Conservation (phyloP, 2,113 vertebrate genomes). For the Chinchilla lanigera region DNA sequence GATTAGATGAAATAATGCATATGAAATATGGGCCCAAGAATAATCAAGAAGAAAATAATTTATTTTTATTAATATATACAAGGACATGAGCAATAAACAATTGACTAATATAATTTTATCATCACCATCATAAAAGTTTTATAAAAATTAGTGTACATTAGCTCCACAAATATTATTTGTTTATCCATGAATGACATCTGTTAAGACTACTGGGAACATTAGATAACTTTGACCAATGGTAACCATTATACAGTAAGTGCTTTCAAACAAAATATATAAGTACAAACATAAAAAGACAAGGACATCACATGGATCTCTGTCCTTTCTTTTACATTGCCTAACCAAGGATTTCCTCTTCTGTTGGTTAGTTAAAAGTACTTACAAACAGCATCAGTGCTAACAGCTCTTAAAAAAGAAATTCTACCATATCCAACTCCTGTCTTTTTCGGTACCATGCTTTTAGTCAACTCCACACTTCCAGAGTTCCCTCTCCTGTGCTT, state of each 20-base stretch:
- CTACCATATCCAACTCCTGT: background rate
- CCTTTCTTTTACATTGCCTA: background rate
- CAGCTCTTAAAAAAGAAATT: background rate
- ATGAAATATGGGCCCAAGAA: background rate
- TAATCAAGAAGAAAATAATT: slow-evolving; percentile 2
- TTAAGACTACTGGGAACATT: background rate
- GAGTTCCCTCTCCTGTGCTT: too few relatives aligned
- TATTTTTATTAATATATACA: background rate
- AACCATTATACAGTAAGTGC: background rate
- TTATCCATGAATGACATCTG: background rate
- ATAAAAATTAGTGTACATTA: background rate
- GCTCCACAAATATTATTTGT: background rate
- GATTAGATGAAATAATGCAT: background rate
- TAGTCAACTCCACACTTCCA: too few relatives aligned
- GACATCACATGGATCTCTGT: background rate
- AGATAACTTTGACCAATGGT: background rate
- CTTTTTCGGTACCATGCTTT: background rate
- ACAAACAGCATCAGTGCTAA: background rate
- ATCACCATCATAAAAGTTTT: background rate
- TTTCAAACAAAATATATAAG: slow-evolving; percentile 26
- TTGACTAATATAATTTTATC: background rate
- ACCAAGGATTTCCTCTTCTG: slow-evolving; percentile 4
- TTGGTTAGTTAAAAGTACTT: background rate
- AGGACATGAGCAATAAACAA: background rate
- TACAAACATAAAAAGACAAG: background rate